These are phyloP conservation scores for Sorex araneus DNA, from an alignment of 2,113 vertebrate species.

Conservation along the genomic window DNA sequence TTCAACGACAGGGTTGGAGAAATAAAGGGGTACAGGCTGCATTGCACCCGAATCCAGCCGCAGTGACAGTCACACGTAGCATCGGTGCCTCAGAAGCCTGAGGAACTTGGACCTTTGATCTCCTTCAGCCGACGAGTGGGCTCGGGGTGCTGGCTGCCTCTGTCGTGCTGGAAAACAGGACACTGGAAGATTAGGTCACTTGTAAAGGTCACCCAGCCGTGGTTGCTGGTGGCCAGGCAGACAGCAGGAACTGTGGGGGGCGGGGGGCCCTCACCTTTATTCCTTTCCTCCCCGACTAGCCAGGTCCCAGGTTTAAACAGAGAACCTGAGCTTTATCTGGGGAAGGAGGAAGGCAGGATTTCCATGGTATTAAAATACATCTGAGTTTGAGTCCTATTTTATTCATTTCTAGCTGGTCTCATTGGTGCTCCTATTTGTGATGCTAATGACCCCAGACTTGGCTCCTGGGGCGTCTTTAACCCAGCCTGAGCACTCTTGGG, in stretches of 20 bases:
- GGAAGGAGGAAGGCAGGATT: background rate
- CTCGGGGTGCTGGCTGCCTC: background rate
- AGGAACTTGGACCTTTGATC: background rate
- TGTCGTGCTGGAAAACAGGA: conserved; percentile 4
- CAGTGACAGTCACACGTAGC: background rate
- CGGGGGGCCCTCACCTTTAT: background rate
- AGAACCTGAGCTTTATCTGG: background rate
- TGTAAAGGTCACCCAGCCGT: background rate
- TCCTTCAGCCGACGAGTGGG: background rate
- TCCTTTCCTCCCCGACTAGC: background rate
- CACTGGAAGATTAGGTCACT: background rate
- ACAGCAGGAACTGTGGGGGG: background rate
- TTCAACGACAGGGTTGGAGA: background rate
- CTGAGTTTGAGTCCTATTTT: background rate
- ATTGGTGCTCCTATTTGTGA: background rate
- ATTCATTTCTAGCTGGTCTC: conserved; percentile 7
- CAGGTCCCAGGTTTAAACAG: background rate
- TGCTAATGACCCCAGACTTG: background rate
- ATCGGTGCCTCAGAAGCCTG: background rate
- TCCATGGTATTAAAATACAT: background rate
- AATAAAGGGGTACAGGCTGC: background rate
- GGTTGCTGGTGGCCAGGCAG: background rate
- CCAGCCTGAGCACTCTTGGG: no score
- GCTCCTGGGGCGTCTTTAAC: no score
- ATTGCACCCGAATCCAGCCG: no score